Base-by-base conservation (phyloP, 2,888 invertebrate genomes). In the Stratiomys singularior region DNA sequence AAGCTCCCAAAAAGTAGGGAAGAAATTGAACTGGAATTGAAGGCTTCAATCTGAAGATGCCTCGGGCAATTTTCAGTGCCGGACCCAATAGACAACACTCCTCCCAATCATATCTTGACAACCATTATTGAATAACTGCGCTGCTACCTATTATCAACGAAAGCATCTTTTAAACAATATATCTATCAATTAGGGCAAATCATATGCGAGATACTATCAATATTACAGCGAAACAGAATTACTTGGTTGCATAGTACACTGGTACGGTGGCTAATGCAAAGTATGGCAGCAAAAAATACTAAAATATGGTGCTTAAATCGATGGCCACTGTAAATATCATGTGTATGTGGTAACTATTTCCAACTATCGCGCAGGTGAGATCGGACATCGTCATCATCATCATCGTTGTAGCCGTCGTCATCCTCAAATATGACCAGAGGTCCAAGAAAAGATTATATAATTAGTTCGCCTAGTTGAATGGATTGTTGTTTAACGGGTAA, bases 111-210 rank as follows among this genome's bases (percentile, higher is more conserved):
- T 52, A 3, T 37, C 15, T 18, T 18, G 15, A 52, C 52, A 28
- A 64, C 64, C n/a, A 28, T 64, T 64, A 64, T 28, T 11, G 30
- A 30, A 64, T 15, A 13, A 13, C 25, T 64, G 2, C 23, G 25
- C 30, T 15, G 28, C 5, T 60, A 21, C 30, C n/a, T 30, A 47
- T 69, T 69, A 69, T 69, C 69, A 23, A 25, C 69, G 25, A 47
- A 69, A 69, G 47, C 47, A 69, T 69, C 69, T 47, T 25, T 69
- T 60, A 60, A 58, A 37, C 9, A 23, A 37, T 28, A 27, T 74
- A 67, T 76, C 76, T 76, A 76, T 77, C 77, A 77, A 77, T 77
- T 67, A 77, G 66, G 63, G 60, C 74, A 67, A 64, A 64, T 47
- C 66, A 67, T 66, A 67, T 30, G 67, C 52, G 30, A 66, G 77